phyloP scores from a whole-genome alignment of 2,113 vertebrate species.

The Stercorarius parasiticus region DNA sequence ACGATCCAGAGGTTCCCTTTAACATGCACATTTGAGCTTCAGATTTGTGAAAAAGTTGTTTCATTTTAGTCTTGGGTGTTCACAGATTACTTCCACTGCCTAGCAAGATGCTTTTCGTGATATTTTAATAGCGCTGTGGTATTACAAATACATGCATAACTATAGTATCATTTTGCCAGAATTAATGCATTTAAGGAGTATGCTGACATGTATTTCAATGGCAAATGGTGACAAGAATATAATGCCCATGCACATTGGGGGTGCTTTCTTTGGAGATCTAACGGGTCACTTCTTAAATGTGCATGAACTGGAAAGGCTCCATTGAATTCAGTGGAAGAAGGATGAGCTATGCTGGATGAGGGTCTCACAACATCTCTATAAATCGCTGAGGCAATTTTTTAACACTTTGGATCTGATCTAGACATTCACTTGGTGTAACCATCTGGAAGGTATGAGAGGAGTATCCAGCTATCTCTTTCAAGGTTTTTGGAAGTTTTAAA shows the following conservation, averaged over 20 bases:
- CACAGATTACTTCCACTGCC: neutral
- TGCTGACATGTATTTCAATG: neutral
- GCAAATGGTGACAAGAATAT: neutral
- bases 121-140: neutral
- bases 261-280: neutral
- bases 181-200: neutral
- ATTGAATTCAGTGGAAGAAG: neutral
- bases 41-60: neutral
- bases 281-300: neutral
- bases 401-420: neutral
- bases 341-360: neutral
- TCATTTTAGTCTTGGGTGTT: neutral
- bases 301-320: neutral
- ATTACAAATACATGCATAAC: neutral
- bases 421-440: neutral
- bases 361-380: neutral
- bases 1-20: neutral
- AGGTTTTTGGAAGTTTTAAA: neutral
- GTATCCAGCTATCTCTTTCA: neutral
- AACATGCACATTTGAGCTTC: neutral
- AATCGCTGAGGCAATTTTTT: neutral
- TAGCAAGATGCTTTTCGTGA: neutral
- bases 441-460: neutral
- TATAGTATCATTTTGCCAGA: neutral
- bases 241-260: neutral